A percentile compares a stretch with the other conserved stretches of the same genome.
These are phyloP conservation scores for Alosa alosa DNA, from an alignment of 2,113 vertebrate genomes.

Conservation along the genomic window DNA sequence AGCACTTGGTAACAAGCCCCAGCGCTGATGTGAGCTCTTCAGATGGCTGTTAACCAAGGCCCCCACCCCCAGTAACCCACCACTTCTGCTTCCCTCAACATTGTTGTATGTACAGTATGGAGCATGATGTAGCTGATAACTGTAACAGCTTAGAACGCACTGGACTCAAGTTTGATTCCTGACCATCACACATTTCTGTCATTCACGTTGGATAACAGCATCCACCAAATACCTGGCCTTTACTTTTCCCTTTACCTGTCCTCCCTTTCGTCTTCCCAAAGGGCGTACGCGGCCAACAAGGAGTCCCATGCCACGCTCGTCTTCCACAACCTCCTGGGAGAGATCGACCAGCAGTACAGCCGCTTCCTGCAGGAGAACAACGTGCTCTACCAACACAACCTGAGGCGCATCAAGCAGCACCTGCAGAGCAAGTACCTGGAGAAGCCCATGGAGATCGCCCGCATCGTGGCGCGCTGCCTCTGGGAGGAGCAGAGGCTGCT, in stretches of 20 bases:
- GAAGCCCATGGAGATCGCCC: constrained; percentile 96
- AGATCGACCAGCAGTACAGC: constrained; percentile 99
- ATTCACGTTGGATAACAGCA: neutral
- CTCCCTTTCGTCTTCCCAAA: constrained; percentile 59
- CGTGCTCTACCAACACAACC: constrained; percentile 96
- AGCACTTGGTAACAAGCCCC: too few relatives aligned
- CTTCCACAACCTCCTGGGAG: constrained; percentile 96
- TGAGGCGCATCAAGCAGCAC: constrained; percentile 96
- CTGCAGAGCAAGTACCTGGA: constrained; percentile 97
- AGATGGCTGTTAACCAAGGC: too few relatives aligned
- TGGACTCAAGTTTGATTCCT: too few relatives aligned
- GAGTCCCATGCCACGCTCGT: constrained; percentile 96
- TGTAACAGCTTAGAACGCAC: too few relatives aligned
- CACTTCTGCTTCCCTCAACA: too few relatives aligned
- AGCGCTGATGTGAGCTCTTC: too few relatives aligned
- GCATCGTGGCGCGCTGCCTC: constrained; percentile 92
- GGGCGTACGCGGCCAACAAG: constrained; percentile 95
- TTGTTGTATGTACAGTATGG: too few relatives aligned
- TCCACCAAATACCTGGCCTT: neutral
- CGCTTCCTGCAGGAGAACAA: constrained; percentile 98
- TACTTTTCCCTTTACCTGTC: neutral
- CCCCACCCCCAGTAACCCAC: too few relatives aligned
- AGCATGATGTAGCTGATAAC: too few relatives aligned
- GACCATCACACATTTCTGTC: too few relatives aligned
- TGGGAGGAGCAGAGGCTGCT: constrained; percentile 94